Evolutionary conservation across 2,113 vertebrate species (phyloP), one percentile per base, ranked within the genome.

Genomic region (Spheniscus mendiculus): DNA sequence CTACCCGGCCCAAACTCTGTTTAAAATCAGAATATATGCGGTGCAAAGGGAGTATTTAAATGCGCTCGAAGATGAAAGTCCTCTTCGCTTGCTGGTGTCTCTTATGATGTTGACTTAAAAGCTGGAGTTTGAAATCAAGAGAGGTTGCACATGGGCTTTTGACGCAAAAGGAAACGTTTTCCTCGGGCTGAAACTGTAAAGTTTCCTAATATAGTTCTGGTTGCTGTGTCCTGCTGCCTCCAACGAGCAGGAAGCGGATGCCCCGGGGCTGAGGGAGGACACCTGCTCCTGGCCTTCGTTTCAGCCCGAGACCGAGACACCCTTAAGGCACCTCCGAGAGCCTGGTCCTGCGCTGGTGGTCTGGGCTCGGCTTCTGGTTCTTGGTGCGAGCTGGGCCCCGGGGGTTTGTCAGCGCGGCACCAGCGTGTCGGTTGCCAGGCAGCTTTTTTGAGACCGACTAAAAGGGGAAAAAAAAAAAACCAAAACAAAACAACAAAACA

Each of bases 291-390:
- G 21, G 1, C n/a, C 21, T 16, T 6, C 4, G 2, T 6, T 52
- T 50, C 9, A 15, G 16, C 36, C 22, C 2, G 2, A 32, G 36
- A 20, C 8, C 23, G 6, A 40, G 30, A 9, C 17, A 0, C 11
- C 1, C 20, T 5, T 21, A 5, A 7, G 26, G 58, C 20, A 8
- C 34, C 45, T 27, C n/a, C 5, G 3, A 18, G 44, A 29, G 38
- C 65, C 30, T 1, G 10, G 19, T 44, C 32, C 40, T 2, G 36
- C 25, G 1, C 49, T 3, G 15, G 23, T 9, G 47, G 23, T 9
- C 36, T 2, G 19, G 13, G 27, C 17, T 73, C 8, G 11, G 1
- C 58, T 32, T 9, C 34, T 2, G 9, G 50, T 2, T 44, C 30
- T 15, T 11, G 15, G 1, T 18, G 10, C 0, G 15, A 14, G 27